phyloP scores from a whole-genome alignment of 2,797 vertebrate species.

The Cebuella pygmaea region DNA sequence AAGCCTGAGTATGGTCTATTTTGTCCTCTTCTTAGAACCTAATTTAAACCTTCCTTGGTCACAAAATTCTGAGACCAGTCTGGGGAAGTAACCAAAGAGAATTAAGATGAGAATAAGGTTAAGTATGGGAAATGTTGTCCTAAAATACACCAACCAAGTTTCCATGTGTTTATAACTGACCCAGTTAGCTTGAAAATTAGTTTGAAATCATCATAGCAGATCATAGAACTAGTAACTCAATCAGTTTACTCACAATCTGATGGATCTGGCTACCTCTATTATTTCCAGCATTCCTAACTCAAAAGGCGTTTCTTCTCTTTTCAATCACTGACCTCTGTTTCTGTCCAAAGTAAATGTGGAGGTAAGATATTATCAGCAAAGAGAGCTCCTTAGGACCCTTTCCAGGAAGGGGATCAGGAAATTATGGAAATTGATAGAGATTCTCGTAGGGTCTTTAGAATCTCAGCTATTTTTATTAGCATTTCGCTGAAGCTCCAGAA shows the following conservation, averaged over 20 bases:
- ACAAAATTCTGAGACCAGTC: constrained; percentile 5
- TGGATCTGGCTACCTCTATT: not conserved
- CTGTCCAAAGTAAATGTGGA: not conserved
- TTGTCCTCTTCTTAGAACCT: not conserved
- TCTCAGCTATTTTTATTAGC: not conserved
- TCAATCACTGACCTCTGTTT: not conserved
- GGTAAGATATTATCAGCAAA: not conserved
- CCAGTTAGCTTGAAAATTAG: constrained; percentile 17
- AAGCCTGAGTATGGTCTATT: not conserved
- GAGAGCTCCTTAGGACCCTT: not conserved
- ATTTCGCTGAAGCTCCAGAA: constrained; percentile 47
- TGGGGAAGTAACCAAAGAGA: not conserved
- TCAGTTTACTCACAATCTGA: not conserved
- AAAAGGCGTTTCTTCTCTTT: not conserved
- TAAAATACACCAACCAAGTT: not conserved
- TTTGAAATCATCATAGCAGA: not conserved
- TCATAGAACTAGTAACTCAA: not conserved
- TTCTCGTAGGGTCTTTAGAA: not conserved
- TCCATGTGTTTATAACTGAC: not conserved
- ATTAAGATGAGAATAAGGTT: constrained; percentile 9
- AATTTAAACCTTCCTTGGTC: not conserved
- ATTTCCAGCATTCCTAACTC: constrained; percentile 18
- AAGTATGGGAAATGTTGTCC: not conserved
- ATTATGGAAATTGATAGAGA: not conserved
- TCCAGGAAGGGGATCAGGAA: not conserved